Evolutionary conservation across 2,888 invertebrate species (phyloP), one percentile per base, ranked within the genome.

Genomic region (Drosophila vallismaia): DNA sequence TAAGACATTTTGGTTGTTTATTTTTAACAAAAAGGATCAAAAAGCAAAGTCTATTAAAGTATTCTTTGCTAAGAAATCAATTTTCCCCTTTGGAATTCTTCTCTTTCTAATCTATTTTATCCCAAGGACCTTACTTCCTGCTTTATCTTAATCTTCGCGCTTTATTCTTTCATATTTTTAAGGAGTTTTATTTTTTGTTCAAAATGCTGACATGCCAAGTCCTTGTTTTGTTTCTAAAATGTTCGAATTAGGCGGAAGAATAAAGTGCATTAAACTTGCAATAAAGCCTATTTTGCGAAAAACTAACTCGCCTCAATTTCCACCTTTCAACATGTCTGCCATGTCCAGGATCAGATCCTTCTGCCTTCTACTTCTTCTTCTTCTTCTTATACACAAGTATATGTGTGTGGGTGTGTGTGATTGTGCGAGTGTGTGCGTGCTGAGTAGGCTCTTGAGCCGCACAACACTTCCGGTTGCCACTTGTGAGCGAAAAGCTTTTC

Each of bases 401-500:
- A 28, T 8, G 38, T 44, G 58, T 49, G 69, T 36, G 44, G 49
- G 51, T 40, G 19, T 24, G 38, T 26, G 38, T 26, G 12, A 4
- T 38, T 14, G 46, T 19, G 51, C 38, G 52, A 40, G 56, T 62
- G 72, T 58, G 66, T 71, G 63, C 58, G 49, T 74, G 83, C 71
- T 77, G 81, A 83, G 84, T 88, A 81, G 75, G 58, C 63, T 85
- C 88, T 86, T 77, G 76, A 88, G 86, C 86, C 73, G 76, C 88
- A 88, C 83, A 84, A 86, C 83, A 86, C 88, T 84, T 84, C 83
- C 88, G 88, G 83, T 86, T 86, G 84, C 77, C 79, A 82, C 83
- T 88, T 83, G 78, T 76, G 67, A 77, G 79, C 79, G 79, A 77
- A 88, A 88, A 84, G 81, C 86, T 88, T 88, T 84, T 84, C 88